These are phyloP conservation scores for Drosophila testacea DNA, from an alignment of 2,888 invertebrate genomes.

Conservation along the genomic window DNA sequence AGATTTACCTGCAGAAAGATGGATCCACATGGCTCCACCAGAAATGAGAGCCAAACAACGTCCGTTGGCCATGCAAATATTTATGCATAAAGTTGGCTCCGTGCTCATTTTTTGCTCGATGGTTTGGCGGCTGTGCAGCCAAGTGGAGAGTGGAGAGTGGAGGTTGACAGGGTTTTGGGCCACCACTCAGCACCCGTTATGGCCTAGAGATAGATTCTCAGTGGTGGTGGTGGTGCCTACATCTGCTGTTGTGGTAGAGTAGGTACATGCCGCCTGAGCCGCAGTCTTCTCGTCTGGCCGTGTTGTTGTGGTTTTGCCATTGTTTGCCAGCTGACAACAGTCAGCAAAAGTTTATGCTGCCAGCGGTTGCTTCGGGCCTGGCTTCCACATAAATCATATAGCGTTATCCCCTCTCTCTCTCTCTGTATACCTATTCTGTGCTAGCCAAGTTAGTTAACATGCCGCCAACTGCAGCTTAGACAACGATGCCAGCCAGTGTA, in stretches of 20 bases:
- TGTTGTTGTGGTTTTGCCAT: conserved; percentile 77
- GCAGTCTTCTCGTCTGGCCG: conserved; percentile 54
- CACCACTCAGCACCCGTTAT: conserved; percentile 18
- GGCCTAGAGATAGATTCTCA: conserved; percentile 8
- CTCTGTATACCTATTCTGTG: conserved; percentile 19
- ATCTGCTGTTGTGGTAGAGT: conserved; percentile 33
- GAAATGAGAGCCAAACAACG: conserved; percentile 23
- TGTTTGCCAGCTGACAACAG: conserved; percentile 79
- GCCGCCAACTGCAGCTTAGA: conserved; percentile 65
- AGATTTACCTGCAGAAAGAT: conserved; percentile 34
- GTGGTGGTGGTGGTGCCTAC: neutral
- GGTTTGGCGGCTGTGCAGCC: conserved; percentile 54
- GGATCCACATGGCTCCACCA: conserved; percentile 27
- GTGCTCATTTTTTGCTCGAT: conserved; percentile 69
- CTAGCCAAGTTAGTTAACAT: conserved; percentile 65
- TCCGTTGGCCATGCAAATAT: conserved; percentile 61
- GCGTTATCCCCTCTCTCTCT: conserved; percentile 24
- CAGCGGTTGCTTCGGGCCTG: conserved; percentile 60
- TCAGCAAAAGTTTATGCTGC: conserved; percentile 76
- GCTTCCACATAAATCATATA: conserved; percentile 71
- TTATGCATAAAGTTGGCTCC: conserved; percentile 79
- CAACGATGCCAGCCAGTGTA: conserved; percentile 12
- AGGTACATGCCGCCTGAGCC: conserved; percentile 37
- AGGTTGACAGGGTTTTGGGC: conserved; percentile 26
- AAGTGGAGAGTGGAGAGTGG: conserved; percentile 19